Evolutionary conservation across 2,797 vertebrate genomes (phyloP).

Genomic region (Sparus aurata): DNA sequence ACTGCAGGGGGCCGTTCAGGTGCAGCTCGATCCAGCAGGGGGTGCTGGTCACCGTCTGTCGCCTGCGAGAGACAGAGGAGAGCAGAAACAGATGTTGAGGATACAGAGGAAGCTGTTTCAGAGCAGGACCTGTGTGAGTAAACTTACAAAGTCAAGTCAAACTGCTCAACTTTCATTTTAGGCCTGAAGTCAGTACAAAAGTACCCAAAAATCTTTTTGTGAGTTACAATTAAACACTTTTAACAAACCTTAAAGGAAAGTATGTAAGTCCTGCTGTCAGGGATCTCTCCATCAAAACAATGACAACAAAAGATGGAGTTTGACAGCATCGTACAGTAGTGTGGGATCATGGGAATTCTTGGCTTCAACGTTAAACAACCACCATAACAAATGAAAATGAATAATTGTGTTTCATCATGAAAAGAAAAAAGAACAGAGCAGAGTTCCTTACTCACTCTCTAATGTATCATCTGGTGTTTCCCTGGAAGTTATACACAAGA

Average conservation of each 20-base stretch:
- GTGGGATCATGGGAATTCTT: too few species aligned
- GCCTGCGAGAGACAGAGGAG: slow-evolving; percentile 80
- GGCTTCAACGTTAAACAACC: too few species aligned
- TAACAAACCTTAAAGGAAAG: not conserved
- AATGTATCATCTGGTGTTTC: too few species aligned
- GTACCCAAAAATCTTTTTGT: not conserved
- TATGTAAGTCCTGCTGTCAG: too few species aligned
- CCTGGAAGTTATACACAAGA: too few species aligned
- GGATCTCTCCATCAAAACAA: too few species aligned
- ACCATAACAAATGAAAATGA: too few species aligned
- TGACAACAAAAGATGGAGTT: too few species aligned
- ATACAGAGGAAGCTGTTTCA: slow-evolving; percentile 10
- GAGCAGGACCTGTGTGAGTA: slow-evolving; percentile 10
- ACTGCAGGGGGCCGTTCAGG: slow-evolving; percentile 97
- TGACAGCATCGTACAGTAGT: too few species aligned
- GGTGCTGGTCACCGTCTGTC: slow-evolving; percentile 99
- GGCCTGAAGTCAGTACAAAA: not conserved
- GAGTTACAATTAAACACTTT: not conserved
- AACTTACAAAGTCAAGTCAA: slow-evolving; percentile 23
- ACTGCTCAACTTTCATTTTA: slow-evolving; percentile 16
- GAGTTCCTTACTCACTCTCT: too few species aligned
- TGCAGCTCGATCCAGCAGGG: slow-evolving; percentile 99
- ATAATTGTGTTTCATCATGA: too few species aligned
- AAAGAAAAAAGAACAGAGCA: too few species aligned
- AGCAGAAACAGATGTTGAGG: slow-evolving; percentile 44